phyloP scores from a whole-genome alignment of 2,797 vertebrate genomes.

The Cossypha caffra region DNA sequence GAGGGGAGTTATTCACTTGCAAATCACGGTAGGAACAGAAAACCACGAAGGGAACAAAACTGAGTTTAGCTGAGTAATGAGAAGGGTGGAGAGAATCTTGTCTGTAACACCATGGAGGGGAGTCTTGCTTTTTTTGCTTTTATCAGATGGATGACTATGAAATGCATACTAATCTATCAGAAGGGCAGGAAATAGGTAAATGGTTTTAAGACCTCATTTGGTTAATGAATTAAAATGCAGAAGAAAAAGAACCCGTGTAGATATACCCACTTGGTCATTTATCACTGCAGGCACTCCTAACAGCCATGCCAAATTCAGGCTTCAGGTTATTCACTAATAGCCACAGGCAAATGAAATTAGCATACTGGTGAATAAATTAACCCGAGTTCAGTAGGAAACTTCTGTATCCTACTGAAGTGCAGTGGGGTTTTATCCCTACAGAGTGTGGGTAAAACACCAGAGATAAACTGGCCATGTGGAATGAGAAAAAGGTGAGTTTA shows the following conservation, averaged over 20 bases:
- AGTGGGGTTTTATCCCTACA: neutral
- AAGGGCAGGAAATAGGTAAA: slow-evolving; percentile 49
- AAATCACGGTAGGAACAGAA: slow-evolving; percentile 18
- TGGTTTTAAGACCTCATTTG: slow-evolving; percentile 61
- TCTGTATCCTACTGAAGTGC: neutral
- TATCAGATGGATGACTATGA: slow-evolving; percentile 39
- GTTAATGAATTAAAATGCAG: slow-evolving; percentile 71
- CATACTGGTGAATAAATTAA: slow-evolving; percentile 65
- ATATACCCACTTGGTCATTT: slow-evolving; percentile 51
- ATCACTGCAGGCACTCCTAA: slow-evolving; percentile 40
- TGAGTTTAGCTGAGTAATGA: slow-evolving; percentile 34
- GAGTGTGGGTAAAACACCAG: neutral
- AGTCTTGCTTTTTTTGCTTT: neutral
- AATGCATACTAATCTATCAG: slow-evolving; percentile 47
- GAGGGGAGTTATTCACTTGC: slow-evolving; percentile 7
- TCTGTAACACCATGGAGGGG: neutral
- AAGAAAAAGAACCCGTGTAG: slow-evolving; percentile 13
- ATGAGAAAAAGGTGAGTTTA: too few species aligned
- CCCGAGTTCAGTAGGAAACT: neutral
- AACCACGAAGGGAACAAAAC: neutral
- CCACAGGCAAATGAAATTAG: slow-evolving; percentile 69
- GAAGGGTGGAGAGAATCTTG: slow-evolving; percentile 2
- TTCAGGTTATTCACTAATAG: slow-evolving; percentile 57
- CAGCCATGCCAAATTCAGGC: slow-evolving; percentile 29
- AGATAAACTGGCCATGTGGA: neutral